These are phyloP conservation scores for Entomyzon cyanotis DNA, from an alignment of 2,113 vertebrate genomes.

Conservation along the genomic window DNA sequence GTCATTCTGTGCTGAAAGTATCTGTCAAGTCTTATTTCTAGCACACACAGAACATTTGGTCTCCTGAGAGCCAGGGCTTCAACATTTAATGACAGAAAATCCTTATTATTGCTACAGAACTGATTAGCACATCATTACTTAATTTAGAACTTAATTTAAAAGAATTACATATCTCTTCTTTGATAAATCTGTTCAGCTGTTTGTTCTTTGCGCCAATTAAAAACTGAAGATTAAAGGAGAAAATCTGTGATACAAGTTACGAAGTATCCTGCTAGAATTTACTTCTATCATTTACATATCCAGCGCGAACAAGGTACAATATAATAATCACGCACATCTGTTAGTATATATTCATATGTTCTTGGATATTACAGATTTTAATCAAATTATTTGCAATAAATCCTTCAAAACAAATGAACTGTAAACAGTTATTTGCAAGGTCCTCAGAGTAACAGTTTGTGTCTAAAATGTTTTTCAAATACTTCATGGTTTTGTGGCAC, in stretches of 20 bases:
- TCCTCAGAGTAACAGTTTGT: neutral
- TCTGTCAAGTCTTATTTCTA: neutral
- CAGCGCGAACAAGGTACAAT: neutral
- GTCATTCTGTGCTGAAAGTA: neutral
- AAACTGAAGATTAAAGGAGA: conserved; percentile 23
- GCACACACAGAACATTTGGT: conserved; percentile 27
- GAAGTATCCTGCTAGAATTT: neutral
- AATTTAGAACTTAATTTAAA: conserved; percentile 48
- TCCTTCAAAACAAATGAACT: neutral
- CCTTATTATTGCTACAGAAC: conserved; percentile 40
- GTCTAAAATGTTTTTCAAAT: neutral
- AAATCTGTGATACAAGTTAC: neutral
- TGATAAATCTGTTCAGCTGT: conserved; percentile 49
- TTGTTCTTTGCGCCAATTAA: conserved; percentile 55
- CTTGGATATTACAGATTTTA: neutral
- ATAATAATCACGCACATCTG: neutral
- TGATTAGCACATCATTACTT: conserved; percentile 43
- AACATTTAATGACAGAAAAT: conserved; percentile 46
- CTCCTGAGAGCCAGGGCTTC: neutral
- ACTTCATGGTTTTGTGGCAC: neutral
- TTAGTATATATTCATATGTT: neutral
- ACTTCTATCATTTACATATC: neutral
- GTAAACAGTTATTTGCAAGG: neutral
- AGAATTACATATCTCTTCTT: conserved; percentile 35
- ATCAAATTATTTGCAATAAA: neutral